phyloP scores from a whole-genome alignment of 2,888 invertebrate genomes.

The Hypolimnas misippus region DNA sequence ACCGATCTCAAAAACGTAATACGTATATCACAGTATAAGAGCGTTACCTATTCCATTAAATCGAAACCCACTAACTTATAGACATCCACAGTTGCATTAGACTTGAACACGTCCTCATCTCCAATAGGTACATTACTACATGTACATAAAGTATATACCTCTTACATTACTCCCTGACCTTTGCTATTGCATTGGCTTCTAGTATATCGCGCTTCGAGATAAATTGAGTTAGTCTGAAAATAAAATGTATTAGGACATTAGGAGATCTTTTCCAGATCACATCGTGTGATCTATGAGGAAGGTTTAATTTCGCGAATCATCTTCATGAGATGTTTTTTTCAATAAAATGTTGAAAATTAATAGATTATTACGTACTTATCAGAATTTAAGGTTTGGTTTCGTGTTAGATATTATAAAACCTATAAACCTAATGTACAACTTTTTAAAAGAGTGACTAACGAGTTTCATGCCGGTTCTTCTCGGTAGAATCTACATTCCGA shows the following conservation, averaged over 20 bases:
- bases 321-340: background rate
- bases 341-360: background rate
- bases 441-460: too few species aligned
- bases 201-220: background rate
- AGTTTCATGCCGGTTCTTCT: too few species aligned
- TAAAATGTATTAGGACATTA: background rate
- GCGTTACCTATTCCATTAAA: background rate
- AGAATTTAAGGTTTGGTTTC: too few species aligned
- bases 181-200: background rate
- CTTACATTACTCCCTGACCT: background rate
- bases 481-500: too few species aligned
- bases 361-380: background rate
- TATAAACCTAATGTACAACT: too few species aligned
- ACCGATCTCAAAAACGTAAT: too few species aligned
- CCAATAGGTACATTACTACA: background rate
- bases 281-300: background rate
- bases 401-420: too few species aligned
- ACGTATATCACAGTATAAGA: too few species aligned
- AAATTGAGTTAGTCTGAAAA: slow-evolving; percentile 11
- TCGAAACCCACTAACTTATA: background rate
- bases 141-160: background rate
- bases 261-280: background rate
- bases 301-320: background rate
- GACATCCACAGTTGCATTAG: too few species aligned
- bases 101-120: background rate